Percentiles rank a stretch among this genome's conserved stretches.
These are phyloP conservation scores for Oncorhynchus kisutch DNA, from an alignment of 2,113 vertebrate genomes.

Conservation along the genomic window DNA sequence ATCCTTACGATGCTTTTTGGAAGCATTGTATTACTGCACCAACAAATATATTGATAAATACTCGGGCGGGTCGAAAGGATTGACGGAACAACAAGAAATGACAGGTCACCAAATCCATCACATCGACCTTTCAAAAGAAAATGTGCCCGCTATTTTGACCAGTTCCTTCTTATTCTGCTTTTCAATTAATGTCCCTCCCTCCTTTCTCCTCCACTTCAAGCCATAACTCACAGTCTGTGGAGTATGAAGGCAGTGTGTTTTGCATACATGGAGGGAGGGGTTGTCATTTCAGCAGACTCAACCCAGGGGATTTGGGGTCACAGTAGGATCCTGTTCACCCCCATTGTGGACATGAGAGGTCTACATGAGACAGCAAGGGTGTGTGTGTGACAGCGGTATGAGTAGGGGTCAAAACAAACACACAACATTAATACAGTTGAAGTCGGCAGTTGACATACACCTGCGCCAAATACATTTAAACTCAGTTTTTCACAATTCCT, in stretches of 20 bases:
- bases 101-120: slow-evolving; percentile 70
- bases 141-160: slow-evolving; percentile 61
- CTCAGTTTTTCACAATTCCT: too few relatives aligned
- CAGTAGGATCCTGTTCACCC: background rate
- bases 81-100: slow-evolving; percentile 63
- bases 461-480: too few relatives aligned
- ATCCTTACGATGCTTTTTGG: slow-evolving; percentile 67
- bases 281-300: slow-evolving; percentile 42
- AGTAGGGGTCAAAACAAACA: background rate
- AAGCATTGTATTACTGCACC: slow-evolving; percentile 49
- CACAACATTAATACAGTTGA: too few relatives aligned
- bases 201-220: slow-evolving; percentile 38
- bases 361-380: background rate
- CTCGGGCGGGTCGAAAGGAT: slow-evolving; percentile 52
- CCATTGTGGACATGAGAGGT: background rate
- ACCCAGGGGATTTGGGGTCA: slow-evolving; percentile 26
- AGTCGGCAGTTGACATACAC: too few relatives aligned
- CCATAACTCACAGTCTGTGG: slow-evolving; percentile 60
- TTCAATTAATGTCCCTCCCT: slow-evolving; percentile 61
- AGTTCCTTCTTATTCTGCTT: slow-evolving; percentile 69
- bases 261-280: slow-evolving; percentile 46
- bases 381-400: background rate
- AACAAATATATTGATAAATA: slow-evolving; percentile 64
- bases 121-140: slow-evolving; percentile 65
- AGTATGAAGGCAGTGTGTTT: slow-evolving; percentile 34